Base-by-base conservation (phyloP, 2,888 invertebrate species). In the Pseudococcus jackbeardsleyi region DNA sequence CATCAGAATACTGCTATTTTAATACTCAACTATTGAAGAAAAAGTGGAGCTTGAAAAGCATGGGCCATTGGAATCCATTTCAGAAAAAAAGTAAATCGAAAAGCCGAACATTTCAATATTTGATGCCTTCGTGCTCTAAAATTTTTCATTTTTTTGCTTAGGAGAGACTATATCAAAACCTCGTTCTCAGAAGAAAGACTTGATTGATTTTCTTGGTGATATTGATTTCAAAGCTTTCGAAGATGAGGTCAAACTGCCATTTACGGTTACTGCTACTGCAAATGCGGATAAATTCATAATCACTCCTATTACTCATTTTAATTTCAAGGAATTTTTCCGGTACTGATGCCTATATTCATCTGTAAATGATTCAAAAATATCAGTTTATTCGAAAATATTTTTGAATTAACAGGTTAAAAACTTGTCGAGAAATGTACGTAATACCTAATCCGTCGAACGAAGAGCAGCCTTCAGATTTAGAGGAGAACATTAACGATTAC, bases 401-500 rank as follows among this genome's bases (percentile, higher is more conserved):
- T 33, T 33, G 3, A 33, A 33, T 50, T 77, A 39, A 11, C 54
- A 87, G 87, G 19, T 50, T 79, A 33, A 79, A 54, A 48, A 72
- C 77, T 9, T 87, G 87, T 48, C 50, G 87, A 87, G 87, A 79
- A 50, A 79, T 79, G 87, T 79, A 82, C 39, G 82, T 87, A 9
- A 33, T 79, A 0, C 87, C 50, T 11, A 50, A 42, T 5, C 19
- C 46, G 17, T 50, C 77, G n/a, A 54, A 77, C n/a, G 87, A 87
- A n/a, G 87, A 87, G 17, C 79, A 79, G 17, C 87, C 87, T 39
- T 77, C 87, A 7, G 87, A 87, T 77, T 79, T 87, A 11, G 87
- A 87, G 3, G 87, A 87, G 17, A 87, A 12, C 11, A 82, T 87
- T 39, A 79, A 87, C 22, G 87, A 87, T 79, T 87, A 87, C 39